Evolutionary conservation across 1,140 invertebrate genomes (phyloP).

Genomic region (Calephelis virginiensis): DNA sequence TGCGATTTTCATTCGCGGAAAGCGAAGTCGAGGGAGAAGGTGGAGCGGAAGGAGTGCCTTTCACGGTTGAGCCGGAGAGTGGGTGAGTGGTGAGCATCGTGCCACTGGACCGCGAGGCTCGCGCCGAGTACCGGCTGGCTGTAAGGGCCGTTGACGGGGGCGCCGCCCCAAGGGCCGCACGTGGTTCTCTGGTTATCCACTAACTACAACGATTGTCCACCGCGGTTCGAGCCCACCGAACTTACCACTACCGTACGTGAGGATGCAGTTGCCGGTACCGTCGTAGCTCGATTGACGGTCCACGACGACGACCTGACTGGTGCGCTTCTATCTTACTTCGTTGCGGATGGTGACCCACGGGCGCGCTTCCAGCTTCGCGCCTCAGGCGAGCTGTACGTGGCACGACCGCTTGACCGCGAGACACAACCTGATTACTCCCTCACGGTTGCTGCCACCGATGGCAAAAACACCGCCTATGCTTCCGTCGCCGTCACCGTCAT

Average conservation of each 20-base stretch:
- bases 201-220: conserved; percentile 94
- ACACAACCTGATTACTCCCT: conserved; percentile 83
- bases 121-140: conserved; percentile 83
- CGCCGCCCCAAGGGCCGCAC: conserved; percentile 85
- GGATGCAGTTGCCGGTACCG: conserved; percentile 82
- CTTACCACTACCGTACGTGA: conserved; percentile 86
- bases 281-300: conserved; percentile 71
- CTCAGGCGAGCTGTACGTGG: conserved; percentile 89
- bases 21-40: conserved; percentile 79
- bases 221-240: conserved; percentile 83
- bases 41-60: conserved; percentile 78
- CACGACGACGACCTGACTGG: conserved; percentile 85
- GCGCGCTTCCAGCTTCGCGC: conserved; percentile 88
- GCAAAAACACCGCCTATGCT: conserved; percentile 87
- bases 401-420: conserved; percentile 88
- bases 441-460: conserved; percentile 89
- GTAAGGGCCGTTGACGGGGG: conserved; percentile 91
- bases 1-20: conserved; percentile 86
- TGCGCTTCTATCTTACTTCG: conserved; percentile 85
- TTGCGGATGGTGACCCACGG: conserved; percentile 86
- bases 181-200: conserved; percentile 86
- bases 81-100: conserved; percentile 91
- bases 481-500: conserved; percentile 84
- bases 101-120: conserved; percentile 88
- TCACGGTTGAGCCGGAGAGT: conserved; percentile 90